Base-by-base conservation (phyloP, 2,113 vertebrate genomes). In the Tenrec ecaudatus region DNA sequence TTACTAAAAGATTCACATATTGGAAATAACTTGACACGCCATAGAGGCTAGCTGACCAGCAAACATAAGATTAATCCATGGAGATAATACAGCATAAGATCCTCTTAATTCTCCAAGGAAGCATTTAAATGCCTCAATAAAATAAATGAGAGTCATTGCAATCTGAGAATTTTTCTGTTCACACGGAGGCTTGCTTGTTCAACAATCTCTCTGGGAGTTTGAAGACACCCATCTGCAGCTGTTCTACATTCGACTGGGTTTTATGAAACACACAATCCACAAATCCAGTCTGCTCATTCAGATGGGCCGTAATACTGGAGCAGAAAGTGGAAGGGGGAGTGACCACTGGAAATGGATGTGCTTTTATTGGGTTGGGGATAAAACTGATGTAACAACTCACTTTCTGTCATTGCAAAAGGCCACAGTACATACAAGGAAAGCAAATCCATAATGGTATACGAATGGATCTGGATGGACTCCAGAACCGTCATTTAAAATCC, bases 201-300 rank as follows among this genome's bases (percentile, higher is more conserved):
- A 93, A 94, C 84, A 92, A 17, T 92, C 93, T 96, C 94, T 92
- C 71, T 92, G 89, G 91, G 92, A 92, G 76, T 90, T 94, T 96
- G 66, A 89, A 95, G 84, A 95, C 66, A 95, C 71, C 89, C 91
- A 87, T 94, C 68, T 89, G 78, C 83, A 91, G 83, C 86, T 95
- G 83, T 93, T 96, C 47, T 80, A 76, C 91, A 73, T 91, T 92
- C 92, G 81, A 68, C 66, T 92, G 81, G 82, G 66, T 43, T 93
- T 95, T 87, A 86, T 68, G 66, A 96, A 96, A 85, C 60, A 95
- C 89, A 92, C 23, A 69, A 33, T 36, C 87, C 71, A 83, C 60
- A 89, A 83, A 88, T 79, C 6, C 85, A 79, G 77, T 85, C 62
- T 93, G 58, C 22, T 90, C 76, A 81, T 77, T 92, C 40, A 40